Evolutionary conservation across 2,113 vertebrate genomes (phyloP), one percentile per base, ranked within the genome.

Genomic region (Jaculus jaculus): DNA sequence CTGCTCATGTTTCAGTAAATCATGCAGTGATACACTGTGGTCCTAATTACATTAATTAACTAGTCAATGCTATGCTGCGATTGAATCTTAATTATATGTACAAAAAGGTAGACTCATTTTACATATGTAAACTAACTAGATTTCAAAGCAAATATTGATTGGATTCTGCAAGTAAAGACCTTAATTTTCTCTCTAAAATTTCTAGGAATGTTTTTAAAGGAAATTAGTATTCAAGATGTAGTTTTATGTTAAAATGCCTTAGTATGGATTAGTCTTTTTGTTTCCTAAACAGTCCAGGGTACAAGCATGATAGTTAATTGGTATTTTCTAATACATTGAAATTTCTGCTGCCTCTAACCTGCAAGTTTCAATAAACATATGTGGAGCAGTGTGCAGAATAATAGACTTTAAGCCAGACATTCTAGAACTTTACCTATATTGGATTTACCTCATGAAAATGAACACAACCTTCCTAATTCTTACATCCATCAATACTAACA

Each of bases 1-100:
- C 88, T 90, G 37, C 9, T 93, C 82, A 80, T 2, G 37, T 16
- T 2, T 87, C 24, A 63, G 75, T 63, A 93, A 84, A 51, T 51
- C 37, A 58, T 90, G 10, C 13, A 61, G 37, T 65, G 63, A 93
- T 93, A 47, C 32, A 81, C 47, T 78, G 68, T 37, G n/a, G 82
- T 78, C 16, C 21, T 95, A 95, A 93, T 80, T 94, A 84, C 21
- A 90, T 92, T 95, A 96, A 95, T 95, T 96, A 96, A 84, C 6
- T 39, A 63, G 68, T 84, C 84, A 86, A 17, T 71, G 54, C 37
- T 11, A 66, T 30, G 60, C 83, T 51, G 4, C 51, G 23, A 13
- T 71, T 96, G 9, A 61, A 78, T 93, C 84, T 93, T 91, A 95
- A 93, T 96, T 51, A 30, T 65, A 30, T 61, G 24, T 88, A 84